Evolutionary conservation across 2,888 invertebrate species (phyloP).

Genomic region (Drosophila fungiperda): DNA sequence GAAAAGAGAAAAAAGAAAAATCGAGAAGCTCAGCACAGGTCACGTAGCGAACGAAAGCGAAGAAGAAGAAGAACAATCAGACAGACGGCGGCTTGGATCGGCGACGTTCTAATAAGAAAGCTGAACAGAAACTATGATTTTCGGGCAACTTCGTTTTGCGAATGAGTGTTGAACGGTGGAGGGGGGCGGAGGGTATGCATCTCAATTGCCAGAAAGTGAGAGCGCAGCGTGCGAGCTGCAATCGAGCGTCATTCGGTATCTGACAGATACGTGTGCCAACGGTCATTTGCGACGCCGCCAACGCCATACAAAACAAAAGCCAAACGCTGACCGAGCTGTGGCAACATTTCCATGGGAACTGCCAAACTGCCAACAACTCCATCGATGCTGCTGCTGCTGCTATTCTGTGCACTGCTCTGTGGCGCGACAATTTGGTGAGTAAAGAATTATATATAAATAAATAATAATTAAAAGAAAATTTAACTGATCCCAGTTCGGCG

Average conservation of each 20-base stretch:
- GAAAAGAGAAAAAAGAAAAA: constrained; percentile 30
- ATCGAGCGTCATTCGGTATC: constrained; percentile 47
- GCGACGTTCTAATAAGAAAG: constrained; percentile 70
- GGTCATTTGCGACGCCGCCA: constrained; percentile 32
- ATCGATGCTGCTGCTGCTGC: constrained; percentile 42
- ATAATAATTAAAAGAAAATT: not conserved
- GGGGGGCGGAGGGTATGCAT: constrained; percentile 2
- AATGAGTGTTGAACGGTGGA: not conserved
- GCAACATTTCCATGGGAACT: constrained; percentile 77
- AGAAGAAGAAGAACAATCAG: constrained; percentile 61
- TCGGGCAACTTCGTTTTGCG: constrained; percentile 21
- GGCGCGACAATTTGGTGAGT: constrained; percentile 52
- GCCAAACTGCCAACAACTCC: constrained; percentile 51
- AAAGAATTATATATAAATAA: not conserved
- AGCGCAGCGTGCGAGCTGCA: constrained; percentile 40
- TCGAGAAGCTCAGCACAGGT: constrained; percentile 45
- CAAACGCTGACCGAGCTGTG: constrained; percentile 53
- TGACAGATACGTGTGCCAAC: constrained; percentile 68
- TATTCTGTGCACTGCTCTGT: constrained; percentile 39
- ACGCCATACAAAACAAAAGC: constrained; percentile 65
- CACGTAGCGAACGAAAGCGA: constrained; percentile 69
- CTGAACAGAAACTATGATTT: constrained; percentile 58
- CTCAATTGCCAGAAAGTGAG: constrained; percentile 71
- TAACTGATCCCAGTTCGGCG: constrained; percentile 47
- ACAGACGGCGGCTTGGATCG: constrained; percentile 15